phyloP scores from a whole-genome alignment of 2,888 invertebrate species.

The Chromoteleia sp. region DNA sequence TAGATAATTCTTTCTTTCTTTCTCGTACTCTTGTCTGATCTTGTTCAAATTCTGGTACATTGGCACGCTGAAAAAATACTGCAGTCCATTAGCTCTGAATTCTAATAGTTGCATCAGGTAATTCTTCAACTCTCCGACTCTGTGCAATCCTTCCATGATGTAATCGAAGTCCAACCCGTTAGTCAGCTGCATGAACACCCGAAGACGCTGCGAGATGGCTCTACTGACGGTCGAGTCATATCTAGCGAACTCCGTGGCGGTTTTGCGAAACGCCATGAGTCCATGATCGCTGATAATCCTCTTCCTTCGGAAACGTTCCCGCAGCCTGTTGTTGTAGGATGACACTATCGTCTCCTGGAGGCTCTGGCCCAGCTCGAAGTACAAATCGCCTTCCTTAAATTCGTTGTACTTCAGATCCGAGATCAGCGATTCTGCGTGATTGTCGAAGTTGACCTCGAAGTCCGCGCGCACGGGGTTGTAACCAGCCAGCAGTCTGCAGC shows the following conservation, averaged over 20 bases:
- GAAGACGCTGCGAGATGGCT: slow-evolving; percentile 86
- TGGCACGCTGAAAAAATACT: slow-evolving; percentile 87
- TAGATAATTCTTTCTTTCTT: slow-evolving; percentile 83
- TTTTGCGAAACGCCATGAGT: slow-evolving; percentile 90
- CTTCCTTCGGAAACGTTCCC: slow-evolving; percentile 90
- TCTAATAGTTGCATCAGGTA: slow-evolving; percentile 88
- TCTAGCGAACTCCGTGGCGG: slow-evolving; percentile 89
- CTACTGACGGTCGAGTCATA: slow-evolving; percentile 89
- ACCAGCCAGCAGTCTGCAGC: slow-evolving; percentile 90
- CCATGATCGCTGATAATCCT: slow-evolving; percentile 92
- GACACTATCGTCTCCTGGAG: slow-evolving; percentile 90
- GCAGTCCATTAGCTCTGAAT: slow-evolving; percentile 90
- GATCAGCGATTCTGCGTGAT: slow-evolving; percentile 91
- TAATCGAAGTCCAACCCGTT: slow-evolving; percentile 90
- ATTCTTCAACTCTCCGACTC: slow-evolving; percentile 89
- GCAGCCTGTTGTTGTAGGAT: slow-evolving; percentile 91
- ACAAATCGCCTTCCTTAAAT: slow-evolving; percentile 85
- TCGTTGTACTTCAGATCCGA: slow-evolving; percentile 79
- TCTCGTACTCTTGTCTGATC: slow-evolving; percentile 86
- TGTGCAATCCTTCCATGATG: slow-evolving; percentile 90
- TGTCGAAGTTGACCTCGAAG: slow-evolving; percentile 93
- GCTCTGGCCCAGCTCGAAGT: slow-evolving; percentile 86
- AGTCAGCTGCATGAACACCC: slow-evolving; percentile 91
- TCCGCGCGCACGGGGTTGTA: slow-evolving; percentile 95
- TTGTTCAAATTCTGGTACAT: slow-evolving; percentile 89